These are phyloP conservation scores for Cnemophilus loriae DNA, from an alignment of 2,113 vertebrate species.

Conservation along the genomic window DNA sequence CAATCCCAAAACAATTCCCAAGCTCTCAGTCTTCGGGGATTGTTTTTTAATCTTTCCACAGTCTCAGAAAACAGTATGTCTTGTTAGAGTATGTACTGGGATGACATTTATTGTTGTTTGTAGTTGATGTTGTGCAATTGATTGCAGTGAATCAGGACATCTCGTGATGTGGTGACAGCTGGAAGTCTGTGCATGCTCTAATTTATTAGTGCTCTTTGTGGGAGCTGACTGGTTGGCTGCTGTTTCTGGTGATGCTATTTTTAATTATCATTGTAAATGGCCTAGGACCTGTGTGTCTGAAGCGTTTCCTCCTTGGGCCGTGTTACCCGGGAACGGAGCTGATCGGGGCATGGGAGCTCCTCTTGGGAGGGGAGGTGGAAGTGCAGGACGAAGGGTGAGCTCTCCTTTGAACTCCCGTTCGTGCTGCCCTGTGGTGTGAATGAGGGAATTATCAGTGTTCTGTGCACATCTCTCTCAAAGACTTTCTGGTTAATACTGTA, in stretches of 20 bases:
- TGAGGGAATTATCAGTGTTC: fast-evolving
- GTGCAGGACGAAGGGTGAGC: background rate
- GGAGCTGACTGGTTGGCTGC: background rate
- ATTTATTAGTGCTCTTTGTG: background rate
- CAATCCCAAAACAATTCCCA: background rate
- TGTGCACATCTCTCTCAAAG: background rate
- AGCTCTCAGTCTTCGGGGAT: background rate
- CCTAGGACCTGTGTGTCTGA: background rate
- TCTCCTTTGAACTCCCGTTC: fast-evolving
- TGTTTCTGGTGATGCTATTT: background rate
- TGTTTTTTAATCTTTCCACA: background rate
- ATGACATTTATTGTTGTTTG: background rate
- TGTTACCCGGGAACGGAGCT: fast-evolving
- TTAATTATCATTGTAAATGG: background rate
- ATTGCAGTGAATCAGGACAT: background rate
- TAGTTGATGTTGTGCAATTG: background rate
- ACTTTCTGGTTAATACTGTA: background rate
- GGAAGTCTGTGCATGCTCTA: background rate
- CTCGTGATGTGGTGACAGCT: background rate
- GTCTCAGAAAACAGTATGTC: background rate
- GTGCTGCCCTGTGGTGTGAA: background rate
- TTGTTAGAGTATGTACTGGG: background rate
- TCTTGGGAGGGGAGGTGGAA: background rate
- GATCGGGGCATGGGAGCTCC: background rate
- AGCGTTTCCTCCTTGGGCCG: background rate